These are phyloP conservation scores for Radopholus similis DNA, from an alignment of 1,140 invertebrate species.

Conservation along the genomic window DNA sequence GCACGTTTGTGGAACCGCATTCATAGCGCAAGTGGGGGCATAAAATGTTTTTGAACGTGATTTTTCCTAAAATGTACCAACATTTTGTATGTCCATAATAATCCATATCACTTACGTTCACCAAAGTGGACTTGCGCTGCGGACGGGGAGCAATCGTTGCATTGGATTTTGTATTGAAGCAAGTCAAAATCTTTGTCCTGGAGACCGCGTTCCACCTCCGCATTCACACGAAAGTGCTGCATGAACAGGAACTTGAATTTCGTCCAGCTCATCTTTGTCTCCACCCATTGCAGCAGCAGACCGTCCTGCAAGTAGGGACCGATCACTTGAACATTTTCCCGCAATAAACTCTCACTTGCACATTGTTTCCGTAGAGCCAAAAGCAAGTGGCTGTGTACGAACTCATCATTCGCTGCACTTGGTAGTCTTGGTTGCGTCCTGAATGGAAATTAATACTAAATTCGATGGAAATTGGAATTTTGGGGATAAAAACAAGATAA, in stretches of 20 bases:
- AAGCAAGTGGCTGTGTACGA: conserved; percentile 60
- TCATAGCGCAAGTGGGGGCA: conserved; percentile 59
- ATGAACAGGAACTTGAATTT: conserved; percentile 45
- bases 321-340: neutral
- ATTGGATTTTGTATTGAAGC: conserved; percentile 48
- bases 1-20: conserved; percentile 57
- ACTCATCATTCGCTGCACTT: conserved; percentile 58
- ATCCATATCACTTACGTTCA: neutral
- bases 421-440: conserved; percentile 13
- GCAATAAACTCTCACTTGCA: neutral
- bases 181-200: conserved; percentile 46
- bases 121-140: neutral
- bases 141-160: conserved; percentile 37
- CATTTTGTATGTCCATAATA: conserved; percentile 1
- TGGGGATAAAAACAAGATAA: neutral
- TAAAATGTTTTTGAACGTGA: conserved; percentile 49
- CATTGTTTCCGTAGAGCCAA: conserved; percentile 57
- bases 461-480: too few species aligned
- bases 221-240: conserved; percentile 48
- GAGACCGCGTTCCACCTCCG: conserved; percentile 41
- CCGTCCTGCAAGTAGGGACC: conserved; percentile 36
- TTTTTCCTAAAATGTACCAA: conserved; percentile 23
- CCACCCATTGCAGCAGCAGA: conserved; percentile 52
- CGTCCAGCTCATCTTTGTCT: conserved; percentile 44
- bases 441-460: too few species aligned